Conservation (phyloP, 2,797 vertebrate species). For the Valencia hispanica region DNA sequence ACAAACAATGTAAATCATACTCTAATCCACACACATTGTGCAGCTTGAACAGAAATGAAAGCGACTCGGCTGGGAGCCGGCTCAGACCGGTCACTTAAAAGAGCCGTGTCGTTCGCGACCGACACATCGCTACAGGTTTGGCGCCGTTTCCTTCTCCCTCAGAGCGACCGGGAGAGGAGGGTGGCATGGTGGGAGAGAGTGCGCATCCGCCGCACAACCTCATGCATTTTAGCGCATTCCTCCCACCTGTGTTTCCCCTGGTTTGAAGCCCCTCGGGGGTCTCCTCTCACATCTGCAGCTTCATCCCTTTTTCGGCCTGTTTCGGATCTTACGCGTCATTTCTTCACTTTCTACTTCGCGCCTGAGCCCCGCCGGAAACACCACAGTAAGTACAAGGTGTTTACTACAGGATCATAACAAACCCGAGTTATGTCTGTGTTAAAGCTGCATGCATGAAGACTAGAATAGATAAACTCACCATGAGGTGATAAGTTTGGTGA, state of each 20-base stretch:
- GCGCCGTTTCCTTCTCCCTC: neutral
- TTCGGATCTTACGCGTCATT: neutral
- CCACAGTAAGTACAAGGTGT: neutral
- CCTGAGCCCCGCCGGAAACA: neutral
- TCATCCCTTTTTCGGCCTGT: too few relatives aligned
- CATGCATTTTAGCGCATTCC: neutral
- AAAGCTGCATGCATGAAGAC: neutral
- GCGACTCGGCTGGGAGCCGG: too few relatives aligned
- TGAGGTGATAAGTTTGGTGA: neutral
- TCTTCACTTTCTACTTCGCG: neutral
- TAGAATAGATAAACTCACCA: neutral
- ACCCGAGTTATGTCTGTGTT: neutral
- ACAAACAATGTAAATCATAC: too few relatives aligned
- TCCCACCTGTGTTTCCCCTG: neutral
- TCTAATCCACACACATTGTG: too few relatives aligned
- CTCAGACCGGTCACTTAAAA: too few relatives aligned
- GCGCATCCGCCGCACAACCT: neutral
- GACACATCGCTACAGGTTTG: too few relatives aligned
- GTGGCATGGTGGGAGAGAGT: neutral
- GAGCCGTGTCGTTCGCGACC: too few relatives aligned
- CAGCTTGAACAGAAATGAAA: too few relatives aligned
- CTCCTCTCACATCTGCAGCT: neutral
- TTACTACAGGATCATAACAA: neutral
- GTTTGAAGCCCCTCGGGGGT: fast-evolving
- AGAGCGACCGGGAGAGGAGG: too few relatives aligned